phyloP scores from a whole-genome alignment of 92 coral and sea anemone genomes.

The Zoanthus solanderi region DNA sequence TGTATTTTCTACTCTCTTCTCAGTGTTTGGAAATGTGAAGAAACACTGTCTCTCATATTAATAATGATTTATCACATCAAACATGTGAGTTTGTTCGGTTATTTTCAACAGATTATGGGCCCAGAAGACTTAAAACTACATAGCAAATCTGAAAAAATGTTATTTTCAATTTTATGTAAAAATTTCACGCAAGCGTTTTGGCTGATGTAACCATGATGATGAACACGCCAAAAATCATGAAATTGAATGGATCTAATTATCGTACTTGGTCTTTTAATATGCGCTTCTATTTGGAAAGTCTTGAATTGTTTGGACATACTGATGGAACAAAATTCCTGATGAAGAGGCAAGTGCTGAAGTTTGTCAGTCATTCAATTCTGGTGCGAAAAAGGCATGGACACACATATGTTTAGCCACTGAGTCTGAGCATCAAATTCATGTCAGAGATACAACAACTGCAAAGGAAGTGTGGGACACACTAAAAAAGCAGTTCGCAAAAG shows the following conservation, averaged over 20 bases:
- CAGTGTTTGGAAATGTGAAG: too few species aligned
- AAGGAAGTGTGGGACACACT: conserved; percentile 20
- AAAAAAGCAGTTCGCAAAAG: conserved; percentile 24
- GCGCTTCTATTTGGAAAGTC: conserved; percentile 36
- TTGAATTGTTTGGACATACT: conserved; percentile 13
- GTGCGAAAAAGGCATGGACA: conserved; percentile 38
- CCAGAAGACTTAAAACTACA: too few species aligned
- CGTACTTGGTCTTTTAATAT: conserved; percentile 38
- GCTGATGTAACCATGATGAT: too few species aligned
- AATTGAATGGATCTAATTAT: conserved; percentile 32
- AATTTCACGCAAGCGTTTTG: too few species aligned
- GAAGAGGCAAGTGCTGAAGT: neutral
- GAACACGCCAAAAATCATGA: conserved; percentile 5
- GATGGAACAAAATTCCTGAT: neutral
- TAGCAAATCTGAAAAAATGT: neutral
- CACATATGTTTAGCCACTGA: conserved; percentile 19
- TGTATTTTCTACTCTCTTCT: too few species aligned
- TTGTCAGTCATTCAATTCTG: too few species aligned
- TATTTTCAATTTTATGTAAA: neutral
- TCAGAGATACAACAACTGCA: conserved; percentile 32
- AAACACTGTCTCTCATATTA: too few species aligned
- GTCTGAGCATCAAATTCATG: conserved; percentile 39
- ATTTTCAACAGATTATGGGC: neutral
- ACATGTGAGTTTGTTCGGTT: too few species aligned
- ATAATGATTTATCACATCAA: neutral